These are phyloP conservation scores for Lacanobia wlatinum DNA, from an alignment of 2,888 invertebrate genomes.

Conservation along the genomic window DNA sequence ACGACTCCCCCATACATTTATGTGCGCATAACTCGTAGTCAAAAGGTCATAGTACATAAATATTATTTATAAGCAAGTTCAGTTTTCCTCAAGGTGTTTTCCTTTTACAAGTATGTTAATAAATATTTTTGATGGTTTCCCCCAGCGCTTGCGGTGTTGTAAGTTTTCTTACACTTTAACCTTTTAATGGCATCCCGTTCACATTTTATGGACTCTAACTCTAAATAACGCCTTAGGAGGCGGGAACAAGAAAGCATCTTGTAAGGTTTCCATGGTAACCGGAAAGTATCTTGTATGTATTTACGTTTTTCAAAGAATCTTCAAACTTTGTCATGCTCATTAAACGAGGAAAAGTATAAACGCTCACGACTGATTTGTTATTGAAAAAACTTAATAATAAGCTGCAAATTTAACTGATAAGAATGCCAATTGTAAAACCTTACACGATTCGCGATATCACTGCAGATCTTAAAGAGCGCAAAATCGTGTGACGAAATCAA, in stretches of 20 bases:
- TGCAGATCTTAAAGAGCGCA: neutral
- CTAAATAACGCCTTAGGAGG: neutral
- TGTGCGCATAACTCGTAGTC: no score
- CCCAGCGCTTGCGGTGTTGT: neutral
- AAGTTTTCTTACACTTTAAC: neutral
- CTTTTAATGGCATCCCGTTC: neutral
- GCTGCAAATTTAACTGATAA: slow-evolving; percentile 26
- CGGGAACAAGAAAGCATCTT: neutral
- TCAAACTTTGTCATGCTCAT: neutral
- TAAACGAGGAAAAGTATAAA: slow-evolving; percentile 20
- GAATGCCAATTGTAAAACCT: neutral
- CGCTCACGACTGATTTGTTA: neutral
- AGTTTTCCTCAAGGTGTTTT: slow-evolving; percentile 1
- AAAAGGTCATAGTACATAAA: no score
- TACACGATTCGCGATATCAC: neutral
- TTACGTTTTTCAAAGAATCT: neutral
- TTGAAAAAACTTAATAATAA: slow-evolving; percentile 15
- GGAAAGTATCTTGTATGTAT: neutral
- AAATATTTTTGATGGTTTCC: neutral
- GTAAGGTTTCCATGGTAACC: neutral
- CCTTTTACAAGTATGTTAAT: neutral
- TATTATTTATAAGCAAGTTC: neutral
- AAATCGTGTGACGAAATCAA: neutral
- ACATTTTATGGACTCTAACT: neutral
- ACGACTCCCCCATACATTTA: no score